Evolutionary conservation across 2,888 invertebrate genomes (phyloP).

Genomic region (Chymomyza amoena): DNA sequence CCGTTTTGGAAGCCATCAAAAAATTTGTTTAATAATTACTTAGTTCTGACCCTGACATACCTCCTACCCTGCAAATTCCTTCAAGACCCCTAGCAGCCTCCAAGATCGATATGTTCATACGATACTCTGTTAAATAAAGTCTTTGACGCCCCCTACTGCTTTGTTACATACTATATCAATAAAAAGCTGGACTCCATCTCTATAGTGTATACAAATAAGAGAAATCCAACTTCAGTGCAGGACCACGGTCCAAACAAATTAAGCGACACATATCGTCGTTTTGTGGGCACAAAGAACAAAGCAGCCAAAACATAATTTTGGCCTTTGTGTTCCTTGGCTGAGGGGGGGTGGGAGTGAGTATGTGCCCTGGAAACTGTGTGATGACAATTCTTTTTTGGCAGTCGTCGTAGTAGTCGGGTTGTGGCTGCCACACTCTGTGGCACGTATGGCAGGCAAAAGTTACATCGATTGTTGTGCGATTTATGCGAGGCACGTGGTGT

Average conservation of each 20-base stretch:
- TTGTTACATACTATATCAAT: too few relatives aligned
- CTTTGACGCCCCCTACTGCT: too few relatives aligned
- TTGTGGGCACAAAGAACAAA: slow-evolving; percentile 17
- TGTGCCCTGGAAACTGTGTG: slow-evolving; percentile 45
- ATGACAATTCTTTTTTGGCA: slow-evolving; percentile 62
- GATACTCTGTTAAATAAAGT: too few relatives aligned
- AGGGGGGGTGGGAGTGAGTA: slow-evolving; percentile 13
- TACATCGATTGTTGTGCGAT: slow-evolving; percentile 67
- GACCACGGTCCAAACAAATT: slow-evolving; percentile 71
- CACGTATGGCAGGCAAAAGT: slow-evolving; percentile 57
- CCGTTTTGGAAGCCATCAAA: too few relatives aligned
- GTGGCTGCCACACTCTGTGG: slow-evolving; percentile 1
- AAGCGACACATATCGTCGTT: slow-evolving; percentile 59
- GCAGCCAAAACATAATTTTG: slow-evolving; percentile 38
- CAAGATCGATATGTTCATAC: too few relatives aligned
- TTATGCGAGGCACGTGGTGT: slow-evolving; percentile 76
- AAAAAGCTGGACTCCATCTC: too few relatives aligned
- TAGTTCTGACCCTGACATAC: too few relatives aligned
- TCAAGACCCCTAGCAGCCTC: too few relatives aligned
- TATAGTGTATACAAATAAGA: too few relatives aligned
- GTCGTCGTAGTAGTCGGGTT: not conserved
- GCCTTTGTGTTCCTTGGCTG: not conserved
- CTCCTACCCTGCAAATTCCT: too few relatives aligned
- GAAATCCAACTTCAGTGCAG: not conserved
- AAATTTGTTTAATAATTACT: too few relatives aligned